Conservation (phyloP, 2,113 vertebrate genomes). For the Mustela nigripes region DNA sequence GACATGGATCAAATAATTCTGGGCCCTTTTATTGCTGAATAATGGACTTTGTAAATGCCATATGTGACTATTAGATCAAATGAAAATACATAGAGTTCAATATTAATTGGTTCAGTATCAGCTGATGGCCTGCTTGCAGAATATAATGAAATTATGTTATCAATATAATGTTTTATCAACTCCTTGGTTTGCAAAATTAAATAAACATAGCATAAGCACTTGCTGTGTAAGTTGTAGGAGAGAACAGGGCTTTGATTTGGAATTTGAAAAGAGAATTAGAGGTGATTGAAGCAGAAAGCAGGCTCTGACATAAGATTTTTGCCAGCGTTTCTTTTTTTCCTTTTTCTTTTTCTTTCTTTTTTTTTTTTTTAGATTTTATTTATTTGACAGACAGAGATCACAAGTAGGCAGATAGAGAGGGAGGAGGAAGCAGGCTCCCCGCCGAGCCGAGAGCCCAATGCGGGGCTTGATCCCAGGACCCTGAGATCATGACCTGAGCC, state of each 20-base stretch:
- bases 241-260: slow-evolving; percentile 56
- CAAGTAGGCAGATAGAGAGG: no score
- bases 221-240: slow-evolving; percentile 35
- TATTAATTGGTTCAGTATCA: slow-evolving; percentile 86
- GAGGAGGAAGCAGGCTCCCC: no score
- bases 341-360: no score
- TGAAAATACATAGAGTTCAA: slow-evolving; percentile 83
- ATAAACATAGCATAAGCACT: slow-evolving; percentile 72
- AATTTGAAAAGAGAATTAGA: slow-evolving; percentile 51
- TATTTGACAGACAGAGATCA: no score
- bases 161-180: slow-evolving; percentile 85
- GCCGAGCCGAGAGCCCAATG: no score
- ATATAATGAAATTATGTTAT: slow-evolving; percentile 87
- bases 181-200: slow-evolving; percentile 84
- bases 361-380: no score
- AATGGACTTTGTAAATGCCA: slow-evolving; percentile 85
- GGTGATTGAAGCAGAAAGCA: not conserved
- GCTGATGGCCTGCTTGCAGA: slow-evolving; percentile 81
- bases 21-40: slow-evolving; percentile 85
- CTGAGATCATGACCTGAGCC: no score
- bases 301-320: slow-evolving; percentile 47
- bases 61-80: slow-evolving; percentile 85
- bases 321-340: not conserved
- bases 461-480: no score
- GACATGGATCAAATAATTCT: slow-evolving; percentile 84